phyloP scores from a whole-genome alignment of 2,113 vertebrate species.

The Anser brachyrhynchus region DNA sequence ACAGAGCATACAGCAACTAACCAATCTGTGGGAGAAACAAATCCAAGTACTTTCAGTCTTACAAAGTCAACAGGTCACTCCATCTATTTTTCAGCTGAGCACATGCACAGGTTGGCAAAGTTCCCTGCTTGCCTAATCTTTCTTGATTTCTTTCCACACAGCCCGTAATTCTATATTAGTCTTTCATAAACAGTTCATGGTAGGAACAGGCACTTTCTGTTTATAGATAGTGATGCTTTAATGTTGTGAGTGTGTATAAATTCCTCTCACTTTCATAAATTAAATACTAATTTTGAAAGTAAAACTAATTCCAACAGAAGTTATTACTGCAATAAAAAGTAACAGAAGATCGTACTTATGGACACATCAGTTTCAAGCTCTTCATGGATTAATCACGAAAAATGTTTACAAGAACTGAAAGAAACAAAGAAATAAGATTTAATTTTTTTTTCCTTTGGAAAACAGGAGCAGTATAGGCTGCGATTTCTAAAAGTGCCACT shows the following conservation, averaged over 20 bases:
- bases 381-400: conserved; percentile 51
- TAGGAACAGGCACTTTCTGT: neutral
- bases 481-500: conserved; percentile 54
- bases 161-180: neutral
- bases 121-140: neutral
- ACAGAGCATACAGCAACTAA: neutral
- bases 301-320: conserved; percentile 4
- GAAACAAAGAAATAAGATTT: conserved; percentile 35
- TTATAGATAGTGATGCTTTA: conserved; percentile 6
- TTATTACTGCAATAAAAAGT: conserved; percentile 33
- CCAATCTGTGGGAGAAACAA: neutral
- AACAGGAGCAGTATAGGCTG: conserved; percentile 47
- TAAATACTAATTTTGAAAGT: conserved; percentile 24
- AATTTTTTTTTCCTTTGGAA: conserved; percentile 53
- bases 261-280: neutral
- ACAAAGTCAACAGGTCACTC: neutral
- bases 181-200: neutral
- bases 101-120: neutral
- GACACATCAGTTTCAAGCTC: neutral
- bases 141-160: conserved; percentile 26
- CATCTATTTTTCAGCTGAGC: neutral
- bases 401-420: conserved; percentile 26
- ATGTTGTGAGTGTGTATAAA: neutral
- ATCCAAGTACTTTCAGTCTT: neutral
- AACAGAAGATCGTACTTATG: conserved; percentile 10